Evolutionary conservation across 2,797 vertebrate genomes (phyloP).

Genomic region (Parauchenoglanis ngamensis): DNA sequence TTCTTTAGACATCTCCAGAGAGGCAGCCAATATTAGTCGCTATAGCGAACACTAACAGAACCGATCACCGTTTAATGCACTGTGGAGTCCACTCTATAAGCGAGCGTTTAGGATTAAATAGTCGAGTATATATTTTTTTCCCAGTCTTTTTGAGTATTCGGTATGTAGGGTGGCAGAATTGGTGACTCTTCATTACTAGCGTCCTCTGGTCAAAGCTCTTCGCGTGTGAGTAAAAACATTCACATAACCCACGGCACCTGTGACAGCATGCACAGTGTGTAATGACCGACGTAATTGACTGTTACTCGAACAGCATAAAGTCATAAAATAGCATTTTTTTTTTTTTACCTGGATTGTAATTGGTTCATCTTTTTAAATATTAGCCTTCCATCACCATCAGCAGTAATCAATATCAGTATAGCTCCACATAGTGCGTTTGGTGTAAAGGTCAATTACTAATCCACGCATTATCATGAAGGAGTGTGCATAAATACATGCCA

Average conservation of each 20-base stretch:
- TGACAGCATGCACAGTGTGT: background rate
- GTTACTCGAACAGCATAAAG: slow-evolving; percentile 3
- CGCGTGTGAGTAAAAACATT: background rate
- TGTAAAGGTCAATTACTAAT: slow-evolving; percentile 9
- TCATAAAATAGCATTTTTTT: background rate
- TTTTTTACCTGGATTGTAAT: background rate
- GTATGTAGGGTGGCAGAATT: slow-evolving; percentile 34
- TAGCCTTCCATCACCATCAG: background rate
- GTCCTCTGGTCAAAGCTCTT: slow-evolving; percentile 29
- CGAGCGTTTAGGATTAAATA: slow-evolving; percentile 4
- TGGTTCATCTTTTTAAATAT: background rate
- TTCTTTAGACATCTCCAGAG: slow-evolving; percentile 1
- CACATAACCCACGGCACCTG: background rate
- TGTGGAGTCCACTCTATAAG: slow-evolving; percentile 27
- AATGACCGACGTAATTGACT: slow-evolving; percentile 21
- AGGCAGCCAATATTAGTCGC: slow-evolving; percentile 8
- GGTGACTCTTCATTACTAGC: slow-evolving; percentile 1
- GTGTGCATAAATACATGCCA: slow-evolving; percentile 36
- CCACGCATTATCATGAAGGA: slow-evolving; percentile 28
- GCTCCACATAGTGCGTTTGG: background rate
- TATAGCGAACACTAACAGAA: slow-evolving; percentile 16
- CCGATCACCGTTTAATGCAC: slow-evolving; percentile 25
- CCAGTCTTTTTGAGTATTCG: slow-evolving; percentile 12
- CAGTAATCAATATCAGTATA: background rate
- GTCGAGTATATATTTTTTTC: background rate